Percentiles rank a stretch among this genome's conserved stretches.
Evolutionary conservation across 2,797 vertebrate species (phyloP).

Genomic region (Pampus argenteus): DNA sequence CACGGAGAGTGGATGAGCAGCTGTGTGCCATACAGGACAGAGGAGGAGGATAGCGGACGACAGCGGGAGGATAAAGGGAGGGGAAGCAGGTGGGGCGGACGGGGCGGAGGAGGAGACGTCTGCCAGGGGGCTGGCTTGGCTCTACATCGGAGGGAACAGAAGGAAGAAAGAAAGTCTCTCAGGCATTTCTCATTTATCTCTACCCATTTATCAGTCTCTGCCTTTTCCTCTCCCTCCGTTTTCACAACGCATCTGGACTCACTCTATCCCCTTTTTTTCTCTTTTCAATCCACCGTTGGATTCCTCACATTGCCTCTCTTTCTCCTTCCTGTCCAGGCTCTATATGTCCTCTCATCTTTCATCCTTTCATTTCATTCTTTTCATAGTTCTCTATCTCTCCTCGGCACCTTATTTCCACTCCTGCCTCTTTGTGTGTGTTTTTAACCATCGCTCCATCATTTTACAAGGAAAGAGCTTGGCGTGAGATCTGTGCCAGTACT

Average conservation of each 20-base stretch:
- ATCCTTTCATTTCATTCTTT: constrained; percentile 54
- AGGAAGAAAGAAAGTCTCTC: constrained; percentile 70
- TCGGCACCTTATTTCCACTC: constrained; percentile 64
- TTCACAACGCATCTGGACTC: constrained; percentile 76
- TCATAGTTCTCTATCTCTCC: constrained; percentile 65
- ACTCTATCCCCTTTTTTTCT: constrained; percentile 32
- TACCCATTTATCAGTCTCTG: constrained; percentile 70
- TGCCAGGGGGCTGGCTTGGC: constrained; percentile 75
- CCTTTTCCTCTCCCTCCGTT: constrained; percentile 61
- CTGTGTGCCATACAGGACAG: constrained; percentile 69
- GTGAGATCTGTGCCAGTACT: constrained; percentile 61
- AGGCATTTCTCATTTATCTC: constrained; percentile 67
- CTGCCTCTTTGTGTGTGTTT: constrained; percentile 61
- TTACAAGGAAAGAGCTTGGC: constrained; percentile 67
- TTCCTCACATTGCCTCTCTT: constrained; percentile 47
- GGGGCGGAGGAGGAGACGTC: constrained; percentile 69
- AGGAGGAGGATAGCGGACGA: constrained; percentile 64
- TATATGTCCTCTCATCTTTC: constrained; percentile 51
- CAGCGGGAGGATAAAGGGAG: constrained; percentile 62
- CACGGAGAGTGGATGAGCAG: constrained; percentile 66
- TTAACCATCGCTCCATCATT: constrained; percentile 61
- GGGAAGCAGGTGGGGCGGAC: constrained; percentile 72
- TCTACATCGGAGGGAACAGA: constrained; percentile 63
- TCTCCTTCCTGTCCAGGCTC: constrained; percentile 62
- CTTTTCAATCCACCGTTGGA: constrained; percentile 57